Percentiles rank a stretch among this genome's conserved stretches.
Conservation (phyloP, 2,113 vertebrate genomes). For the Eudyptes chrysolophus region DNA sequence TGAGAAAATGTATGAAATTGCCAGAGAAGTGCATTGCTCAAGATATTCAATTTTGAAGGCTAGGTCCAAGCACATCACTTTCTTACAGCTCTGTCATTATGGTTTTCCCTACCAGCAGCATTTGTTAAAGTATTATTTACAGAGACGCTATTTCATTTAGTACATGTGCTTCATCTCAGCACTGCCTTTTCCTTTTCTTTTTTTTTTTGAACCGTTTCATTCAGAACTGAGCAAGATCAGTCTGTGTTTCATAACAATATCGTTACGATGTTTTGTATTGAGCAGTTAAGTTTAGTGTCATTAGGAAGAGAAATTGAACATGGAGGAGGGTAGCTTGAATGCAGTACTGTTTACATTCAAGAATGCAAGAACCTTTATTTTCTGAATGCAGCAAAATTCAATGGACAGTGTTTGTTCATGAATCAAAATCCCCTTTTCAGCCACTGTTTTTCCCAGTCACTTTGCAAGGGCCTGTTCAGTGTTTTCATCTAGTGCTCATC, state of each 20-base stretch:
- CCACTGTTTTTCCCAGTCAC: background rate
- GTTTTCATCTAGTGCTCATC: background rate
- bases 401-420: background rate
- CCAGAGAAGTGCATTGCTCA: conserved; percentile 66
- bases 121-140: conserved; percentile 44
- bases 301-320: background rate
- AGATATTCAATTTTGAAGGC: conserved; percentile 14
- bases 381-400: background rate
- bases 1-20: conserved; percentile 75
- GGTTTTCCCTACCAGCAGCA: background rate
- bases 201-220: background rate
- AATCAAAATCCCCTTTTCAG: background rate
- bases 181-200: background rate
- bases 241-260: background rate
- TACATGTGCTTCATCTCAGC: background rate
- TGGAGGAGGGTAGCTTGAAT: background rate
- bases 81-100: conserved; percentile 23
- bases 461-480: background rate
- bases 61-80: background rate
- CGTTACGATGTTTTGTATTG: background rate
- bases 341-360: background rate
- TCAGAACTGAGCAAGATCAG: background rate
- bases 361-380: background rate
- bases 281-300: background rate
- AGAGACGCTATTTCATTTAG: conserved; percentile 5